Evolutionary conservation across 2,113 vertebrate species (phyloP), one percentile per base, ranked within the genome.

Genomic region (Grallaria varia): DNA sequence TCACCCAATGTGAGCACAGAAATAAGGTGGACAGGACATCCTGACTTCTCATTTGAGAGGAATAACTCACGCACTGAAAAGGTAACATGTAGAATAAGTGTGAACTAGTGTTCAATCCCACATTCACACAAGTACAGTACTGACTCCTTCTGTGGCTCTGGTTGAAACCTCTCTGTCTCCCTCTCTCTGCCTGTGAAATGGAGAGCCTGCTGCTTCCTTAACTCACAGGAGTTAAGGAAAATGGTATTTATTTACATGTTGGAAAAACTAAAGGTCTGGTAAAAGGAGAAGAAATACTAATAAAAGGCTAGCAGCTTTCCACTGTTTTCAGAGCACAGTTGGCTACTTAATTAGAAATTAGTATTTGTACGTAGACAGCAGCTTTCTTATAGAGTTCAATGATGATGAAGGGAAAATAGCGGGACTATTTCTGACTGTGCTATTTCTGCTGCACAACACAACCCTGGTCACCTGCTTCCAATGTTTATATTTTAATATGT

Each of bases 391-490:
- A 19, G 42, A 84, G 59, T 77, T 78, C 88, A 3, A 42, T 91
- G 56, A 81, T 58, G 62, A 24, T 84, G 66, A 89, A 75, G 39
- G 66, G 30, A 88, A 95, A 74, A 83, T 50, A 84, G 83, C 2
- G 5, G 44, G 27, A 89, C 30, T 64, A 84, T 68, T 92, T 92
- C 80, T 87, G 84, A 58, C 66, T 1, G 0, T 77, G 58, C 44
- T 86, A 27, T 95, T 94, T 91, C 84, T 96, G 60, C 63, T 81
- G n/a, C 35, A 77, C 92, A 91, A 89, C 63, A 79, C 69, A 90
- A 86, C 66, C 76, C 81, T 28, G 28, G 25, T 91, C 42, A 79
- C 76, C 68, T 93, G 59, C 80, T 95, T 42, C 68, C 89, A 74
- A 2, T 10, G 3, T 85, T 76, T 90, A 17, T 59, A 82, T 59